phyloP scores from a whole-genome alignment of 2,888 invertebrate genomes.

The Bhutanitis thaidina region DNA sequence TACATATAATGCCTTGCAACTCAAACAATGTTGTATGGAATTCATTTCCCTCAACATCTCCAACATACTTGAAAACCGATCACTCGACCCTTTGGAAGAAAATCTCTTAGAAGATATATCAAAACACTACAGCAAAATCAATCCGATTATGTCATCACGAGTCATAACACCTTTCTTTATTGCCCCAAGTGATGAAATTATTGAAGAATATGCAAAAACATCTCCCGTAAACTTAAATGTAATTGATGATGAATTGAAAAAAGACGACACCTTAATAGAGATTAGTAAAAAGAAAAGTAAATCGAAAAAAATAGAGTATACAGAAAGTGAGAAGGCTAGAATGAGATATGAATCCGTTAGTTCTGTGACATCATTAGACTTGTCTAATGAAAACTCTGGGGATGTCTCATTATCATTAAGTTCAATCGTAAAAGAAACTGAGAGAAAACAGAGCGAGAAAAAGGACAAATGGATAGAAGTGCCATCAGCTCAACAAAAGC shows the following conservation, averaged over 20 bases:
- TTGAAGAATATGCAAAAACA: slow-evolving; percentile 58
- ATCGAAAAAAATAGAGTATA: slow-evolving; percentile 68
- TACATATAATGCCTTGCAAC: slow-evolving; percentile 86
- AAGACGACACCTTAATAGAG: slow-evolving; percentile 58
- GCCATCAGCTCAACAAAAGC: slow-evolving; percentile 61
- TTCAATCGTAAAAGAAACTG: slow-evolving; percentile 49
- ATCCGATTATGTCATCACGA: slow-evolving; percentile 80
- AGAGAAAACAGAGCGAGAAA: slow-evolving; percentile 43
- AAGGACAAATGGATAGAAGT: slow-evolving; percentile 73
- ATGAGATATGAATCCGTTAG: slow-evolving; percentile 66
- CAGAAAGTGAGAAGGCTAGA: slow-evolving; percentile 62
- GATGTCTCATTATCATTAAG: slow-evolving; percentile 64
- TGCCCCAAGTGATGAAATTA: slow-evolving; percentile 80
- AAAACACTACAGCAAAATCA: slow-evolving; percentile 82
- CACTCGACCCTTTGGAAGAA: slow-evolving; percentile 82
- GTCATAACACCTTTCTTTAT: slow-evolving; percentile 85
- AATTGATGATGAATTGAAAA: slow-evolving; percentile 73
- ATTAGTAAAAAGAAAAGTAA: slow-evolving; percentile 60
- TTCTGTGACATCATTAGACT: slow-evolving; percentile 62
- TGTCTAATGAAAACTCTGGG: slow-evolving; percentile 56
- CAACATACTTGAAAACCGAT: slow-evolving; percentile 84
- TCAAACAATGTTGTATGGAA: slow-evolving; percentile 87
- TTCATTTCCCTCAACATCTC: slow-evolving; percentile 88
- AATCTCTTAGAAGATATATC: slow-evolving; percentile 82
- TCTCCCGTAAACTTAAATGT: slow-evolving; percentile 69